Evolutionary conservation across 1,140 invertebrate genomes (phyloP).

Genomic region (Lepidostoma basale): DNA sequence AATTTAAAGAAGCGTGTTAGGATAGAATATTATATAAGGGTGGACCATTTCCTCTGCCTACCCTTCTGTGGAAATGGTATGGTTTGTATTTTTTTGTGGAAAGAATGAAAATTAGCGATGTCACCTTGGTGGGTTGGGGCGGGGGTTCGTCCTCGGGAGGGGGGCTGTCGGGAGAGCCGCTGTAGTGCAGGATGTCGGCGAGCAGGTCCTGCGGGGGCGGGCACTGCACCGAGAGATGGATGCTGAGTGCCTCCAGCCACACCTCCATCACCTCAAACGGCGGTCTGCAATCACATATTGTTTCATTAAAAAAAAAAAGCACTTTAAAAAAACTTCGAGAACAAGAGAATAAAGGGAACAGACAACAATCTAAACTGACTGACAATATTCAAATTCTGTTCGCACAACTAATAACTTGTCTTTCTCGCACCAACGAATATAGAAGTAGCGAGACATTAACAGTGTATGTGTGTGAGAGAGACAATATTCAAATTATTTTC

Average conservation of each 20-base stretch:
- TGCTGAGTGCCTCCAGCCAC: slow-evolving; percentile 79
- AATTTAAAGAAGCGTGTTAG: no score
- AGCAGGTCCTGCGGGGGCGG: slow-evolving; percentile 70
- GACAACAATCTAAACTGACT: no score
- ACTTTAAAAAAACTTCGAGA: no score
- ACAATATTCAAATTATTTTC: no score
- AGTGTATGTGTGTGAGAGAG: no score
- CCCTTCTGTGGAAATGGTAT: background rate
- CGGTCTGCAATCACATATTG: slow-evolving; percentile 62
- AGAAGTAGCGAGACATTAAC: no score
- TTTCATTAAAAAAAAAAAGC: background rate
- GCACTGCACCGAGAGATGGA: slow-evolving; percentile 71
- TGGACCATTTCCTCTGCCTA: no score
- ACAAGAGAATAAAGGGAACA: no score
- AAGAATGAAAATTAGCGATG: background rate
- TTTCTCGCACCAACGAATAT: no score
- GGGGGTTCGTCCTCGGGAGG: background rate
- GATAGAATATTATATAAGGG: no score
- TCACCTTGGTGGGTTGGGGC: slow-evolving; percentile 27
- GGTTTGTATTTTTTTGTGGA: background rate
- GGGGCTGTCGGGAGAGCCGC: slow-evolving; percentile 49
- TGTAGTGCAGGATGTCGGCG: slow-evolving; percentile 77
- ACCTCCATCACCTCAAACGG: slow-evolving; percentile 85
- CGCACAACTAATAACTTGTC: no score
- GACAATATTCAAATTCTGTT: no score